Conservation (phyloP, 92 coral and sea anemone species). For the Epizoanthus stellaris region DNA sequence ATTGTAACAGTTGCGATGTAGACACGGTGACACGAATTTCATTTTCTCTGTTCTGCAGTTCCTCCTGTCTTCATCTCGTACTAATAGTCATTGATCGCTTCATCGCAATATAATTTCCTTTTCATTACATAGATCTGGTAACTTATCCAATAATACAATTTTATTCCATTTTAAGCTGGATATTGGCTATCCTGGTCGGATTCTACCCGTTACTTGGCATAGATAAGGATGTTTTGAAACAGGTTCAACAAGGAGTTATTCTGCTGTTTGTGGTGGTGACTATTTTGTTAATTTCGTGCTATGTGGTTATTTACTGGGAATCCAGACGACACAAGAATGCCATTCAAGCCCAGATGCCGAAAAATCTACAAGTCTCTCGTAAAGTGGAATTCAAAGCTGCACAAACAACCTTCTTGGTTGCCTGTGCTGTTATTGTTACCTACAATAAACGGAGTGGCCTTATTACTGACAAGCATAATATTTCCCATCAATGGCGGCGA, state of each 20-base stretch:
- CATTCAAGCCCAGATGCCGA: not conserved
- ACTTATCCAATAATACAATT: not conserved
- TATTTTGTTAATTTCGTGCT: not conserved
- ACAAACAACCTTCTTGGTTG: not conserved
- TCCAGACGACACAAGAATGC: not conserved
- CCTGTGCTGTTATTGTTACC: not conserved
- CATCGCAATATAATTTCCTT: constrained; percentile 18
- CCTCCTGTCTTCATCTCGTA: not conserved
- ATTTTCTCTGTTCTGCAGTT: not conserved
- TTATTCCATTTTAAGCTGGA: not conserved
- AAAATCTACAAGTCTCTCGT: not conserved
- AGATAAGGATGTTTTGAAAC: not conserved
- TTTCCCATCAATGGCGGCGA: not conserved
- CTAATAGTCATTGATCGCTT: constrained; percentile 5
- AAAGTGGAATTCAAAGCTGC: not conserved
- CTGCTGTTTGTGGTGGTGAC: not conserved
- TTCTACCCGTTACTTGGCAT: not conserved
- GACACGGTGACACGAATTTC: not conserved
- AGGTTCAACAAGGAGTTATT: not conserved
- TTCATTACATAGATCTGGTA: not conserved
- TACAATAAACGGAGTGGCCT: not conserved
- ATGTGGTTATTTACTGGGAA: constrained; percentile 6
- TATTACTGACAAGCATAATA: no score
- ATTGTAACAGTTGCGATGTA: not conserved
- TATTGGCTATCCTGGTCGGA: not conserved